Conservation (phyloP, 1,140 invertebrate genomes). For the Meloidogyne floridensis region DNA sequence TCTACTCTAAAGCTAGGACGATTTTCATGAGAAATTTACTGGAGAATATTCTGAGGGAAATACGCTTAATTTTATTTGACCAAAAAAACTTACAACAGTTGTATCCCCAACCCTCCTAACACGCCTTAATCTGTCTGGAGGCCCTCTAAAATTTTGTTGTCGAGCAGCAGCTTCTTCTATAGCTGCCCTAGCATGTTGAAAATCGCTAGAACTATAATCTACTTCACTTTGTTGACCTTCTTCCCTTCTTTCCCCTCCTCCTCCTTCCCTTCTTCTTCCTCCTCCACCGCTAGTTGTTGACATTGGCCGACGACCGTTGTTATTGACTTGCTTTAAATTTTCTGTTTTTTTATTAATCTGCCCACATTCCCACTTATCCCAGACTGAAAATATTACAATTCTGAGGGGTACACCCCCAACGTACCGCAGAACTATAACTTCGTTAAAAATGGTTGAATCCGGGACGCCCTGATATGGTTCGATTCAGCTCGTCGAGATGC, state of each 20-base stretch:
- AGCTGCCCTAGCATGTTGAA: slow-evolving; percentile 42
- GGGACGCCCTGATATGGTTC: too few species aligned
- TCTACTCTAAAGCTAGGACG: too few species aligned
- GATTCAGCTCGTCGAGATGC: too few species aligned
- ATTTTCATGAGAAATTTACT: too few species aligned
- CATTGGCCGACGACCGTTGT: background rate
- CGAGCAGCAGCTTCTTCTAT: slow-evolving; percentile 45
- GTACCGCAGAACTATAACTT: too few species aligned
- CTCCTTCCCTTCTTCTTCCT: background rate
- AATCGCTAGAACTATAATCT: slow-evolving; percentile 45
- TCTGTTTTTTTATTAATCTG: background rate
- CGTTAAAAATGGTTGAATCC: too few species aligned
- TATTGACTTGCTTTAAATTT: background rate
- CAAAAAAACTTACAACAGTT: slow-evolving; percentile 34
- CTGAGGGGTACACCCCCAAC: background rate
- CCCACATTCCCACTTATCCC: background rate
- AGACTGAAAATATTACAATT: background rate
- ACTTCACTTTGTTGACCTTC: slow-evolving; percentile 21
- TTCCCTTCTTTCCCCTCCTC: background rate
- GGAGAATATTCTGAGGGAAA: too few species aligned
- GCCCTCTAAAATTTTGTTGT: slow-evolving; percentile 28
- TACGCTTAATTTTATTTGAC: background rate
- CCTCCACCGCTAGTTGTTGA: background rate
- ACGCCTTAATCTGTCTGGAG: slow-evolving; percentile 23
- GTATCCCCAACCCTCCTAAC: slow-evolving; percentile 51